Conservation (phyloP, 2,888 invertebrate species). For the Glyphotaelius pellucidus region DNA sequence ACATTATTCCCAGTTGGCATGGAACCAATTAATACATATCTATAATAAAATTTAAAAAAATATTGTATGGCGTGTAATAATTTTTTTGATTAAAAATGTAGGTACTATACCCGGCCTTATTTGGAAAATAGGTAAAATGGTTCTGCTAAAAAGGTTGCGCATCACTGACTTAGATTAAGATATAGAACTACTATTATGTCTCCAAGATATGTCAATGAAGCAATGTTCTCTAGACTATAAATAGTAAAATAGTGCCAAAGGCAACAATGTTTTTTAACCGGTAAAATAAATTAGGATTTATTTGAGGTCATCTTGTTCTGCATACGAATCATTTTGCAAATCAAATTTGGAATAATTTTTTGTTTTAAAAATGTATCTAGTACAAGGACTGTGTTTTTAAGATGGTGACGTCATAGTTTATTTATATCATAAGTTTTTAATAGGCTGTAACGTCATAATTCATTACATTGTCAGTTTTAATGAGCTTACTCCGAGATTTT, state of each 20-base stretch:
- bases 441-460: no score
- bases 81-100: no score
- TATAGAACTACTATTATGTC: background rate
- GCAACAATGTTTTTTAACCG: background rate
- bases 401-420: background rate
- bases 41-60: no score
- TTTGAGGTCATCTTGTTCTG: conserved; percentile 8
- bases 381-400: background rate
- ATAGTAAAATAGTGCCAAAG: background rate
- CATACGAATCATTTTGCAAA: background rate
- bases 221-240: background rate
- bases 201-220: background rate
- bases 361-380: background rate
- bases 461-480: no score
- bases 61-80: no score
- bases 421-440: background rate
- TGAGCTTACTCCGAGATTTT: background rate
- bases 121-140: no score
- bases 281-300: background rate
- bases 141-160: no score
- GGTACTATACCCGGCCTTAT: no score
- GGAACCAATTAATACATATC: no score
- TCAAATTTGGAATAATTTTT: background rate
- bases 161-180: background rate
- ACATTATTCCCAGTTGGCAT: no score